Evolutionary conservation across 2,113 vertebrate genomes (phyloP).

Genomic region (Sphyrna mokarran): DNA sequence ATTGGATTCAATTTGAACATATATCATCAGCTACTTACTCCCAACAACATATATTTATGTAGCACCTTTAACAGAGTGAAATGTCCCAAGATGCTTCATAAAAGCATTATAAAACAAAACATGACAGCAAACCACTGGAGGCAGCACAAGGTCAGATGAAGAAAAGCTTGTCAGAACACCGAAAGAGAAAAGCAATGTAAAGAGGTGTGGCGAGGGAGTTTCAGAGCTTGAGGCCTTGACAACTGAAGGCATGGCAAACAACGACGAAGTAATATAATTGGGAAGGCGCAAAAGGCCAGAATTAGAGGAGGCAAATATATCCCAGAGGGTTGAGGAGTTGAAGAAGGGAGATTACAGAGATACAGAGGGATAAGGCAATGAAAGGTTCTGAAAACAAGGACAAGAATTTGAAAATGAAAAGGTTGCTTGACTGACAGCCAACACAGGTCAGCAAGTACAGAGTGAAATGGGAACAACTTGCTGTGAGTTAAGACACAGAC

Average conservation of each 20-base stretch:
- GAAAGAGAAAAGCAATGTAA: background rate
- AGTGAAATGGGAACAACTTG: background rate
- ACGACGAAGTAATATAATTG: background rate
- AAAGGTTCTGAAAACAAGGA: background rate
- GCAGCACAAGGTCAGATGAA: no score
- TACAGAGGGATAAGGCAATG: background rate
- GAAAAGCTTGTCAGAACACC: no score
- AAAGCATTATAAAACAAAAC: background rate
- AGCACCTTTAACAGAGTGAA: no score
- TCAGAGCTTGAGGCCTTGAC: background rate
- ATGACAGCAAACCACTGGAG: background rate
- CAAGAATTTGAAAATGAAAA: background rate
- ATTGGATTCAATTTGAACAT: no score
- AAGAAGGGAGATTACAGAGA: background rate
- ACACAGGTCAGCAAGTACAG: background rate
- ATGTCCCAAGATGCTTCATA: background rate
- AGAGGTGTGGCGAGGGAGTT: background rate
- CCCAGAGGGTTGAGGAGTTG: background rate
- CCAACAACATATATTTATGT: no score
- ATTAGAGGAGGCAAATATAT: background rate
- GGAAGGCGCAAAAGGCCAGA: background rate
- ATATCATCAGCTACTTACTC: background rate
- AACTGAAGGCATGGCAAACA: background rate
- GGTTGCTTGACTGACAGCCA: background rate
- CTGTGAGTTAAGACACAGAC: background rate